Evolutionary conservation across 2,888 invertebrate genomes (phyloP).

Genomic region (Sarcophaga subvicina): DNA sequence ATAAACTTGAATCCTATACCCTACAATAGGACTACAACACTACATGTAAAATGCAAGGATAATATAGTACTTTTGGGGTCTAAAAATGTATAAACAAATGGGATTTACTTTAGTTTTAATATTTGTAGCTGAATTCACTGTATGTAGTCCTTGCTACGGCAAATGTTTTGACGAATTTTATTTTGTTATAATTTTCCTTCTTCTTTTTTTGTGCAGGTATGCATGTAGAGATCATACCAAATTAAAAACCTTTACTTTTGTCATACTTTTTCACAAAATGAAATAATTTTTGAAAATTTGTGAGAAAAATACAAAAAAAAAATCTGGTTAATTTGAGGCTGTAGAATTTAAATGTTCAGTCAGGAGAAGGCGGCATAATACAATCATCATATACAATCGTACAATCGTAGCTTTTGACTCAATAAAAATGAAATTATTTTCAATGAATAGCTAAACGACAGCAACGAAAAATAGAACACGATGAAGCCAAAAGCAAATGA

Average conservation of each 20-base stretch:
- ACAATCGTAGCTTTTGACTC: slow-evolving; percentile 59
- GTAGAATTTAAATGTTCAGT: slow-evolving; percentile 75
- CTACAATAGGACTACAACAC: not conserved
- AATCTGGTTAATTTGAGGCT: slow-evolving; percentile 78
- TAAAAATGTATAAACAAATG: no score
- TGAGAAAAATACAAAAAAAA: slow-evolving; percentile 63
- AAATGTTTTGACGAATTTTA: no score
- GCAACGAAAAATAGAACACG: not conserved
- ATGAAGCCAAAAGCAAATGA: not conserved
- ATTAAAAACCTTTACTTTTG: slow-evolving; percentile 4
- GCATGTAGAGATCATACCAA: not conserved
- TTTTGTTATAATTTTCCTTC: no score
- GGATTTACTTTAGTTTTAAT: no score
- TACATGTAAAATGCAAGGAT: no score
- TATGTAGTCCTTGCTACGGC: no score
- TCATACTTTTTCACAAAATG: slow-evolving; percentile 72
- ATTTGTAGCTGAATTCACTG: no score
- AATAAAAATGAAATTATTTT: slow-evolving; percentile 63
- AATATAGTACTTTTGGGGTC: no score
- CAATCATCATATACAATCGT: slow-evolving; percentile 12
- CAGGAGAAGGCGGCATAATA: slow-evolving; percentile 69
- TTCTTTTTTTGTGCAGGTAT: not conserved
- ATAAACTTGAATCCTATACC: slow-evolving; percentile 9
- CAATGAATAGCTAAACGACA: slow-evolving; percentile 20
- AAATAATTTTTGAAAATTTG: slow-evolving; percentile 28